Evolutionary conservation across 2,888 invertebrate genomes (phyloP), one percentile per base, ranked within the genome.

Genomic region (Carabus problematicus): DNA sequence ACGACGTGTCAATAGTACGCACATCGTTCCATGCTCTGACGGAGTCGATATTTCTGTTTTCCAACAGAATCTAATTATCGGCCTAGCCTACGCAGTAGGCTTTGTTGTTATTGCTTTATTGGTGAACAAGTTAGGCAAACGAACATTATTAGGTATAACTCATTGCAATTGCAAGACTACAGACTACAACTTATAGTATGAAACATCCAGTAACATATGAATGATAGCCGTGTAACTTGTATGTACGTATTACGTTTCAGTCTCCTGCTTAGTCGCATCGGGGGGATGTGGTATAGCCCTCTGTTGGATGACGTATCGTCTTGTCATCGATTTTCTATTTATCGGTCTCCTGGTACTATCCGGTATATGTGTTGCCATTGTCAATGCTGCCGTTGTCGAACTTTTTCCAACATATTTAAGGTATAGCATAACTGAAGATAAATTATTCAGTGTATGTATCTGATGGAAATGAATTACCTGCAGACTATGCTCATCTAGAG

Each of bases 361-460:
- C 14, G 78, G 78, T 3, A 70, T 78, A 18, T 72, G 74, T 80
- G 75, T 76, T 1, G 70, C 73, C n/a, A 77, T 79, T 18, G 75
- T 81, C 8, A 79, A 80, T 8, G 78, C 79, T 11, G 69, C 69
- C 7, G 69, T 69, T 39, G 12, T 69, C n/a, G 69, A 69, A 42
- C 19, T 69, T n/a, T 69, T 69, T 55, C 69, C 69, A n/a, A 69
- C 69, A 56, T 62, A 29, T 69, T 54, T 69, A 39, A 54, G 69
- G 69, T 69, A 14, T 3, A 45, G 45, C 3, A 45, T 45, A 7
- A 14, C 14, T 1, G n/a, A 14, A 45, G 14, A 12, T 45, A 6
- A 45, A 14, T 3, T 45, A 45, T 12, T 45, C 14, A 14, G 8
- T n/a, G 6, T 45, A 45, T 14, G 45, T 45, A 14, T 45, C 7